A percentile compares a stretch with the other conserved stretches of the same genome.
These are phyloP conservation scores for Drosophila testacea DNA, from an alignment of 2,888 invertebrate genomes.

Conservation along the genomic window DNA sequence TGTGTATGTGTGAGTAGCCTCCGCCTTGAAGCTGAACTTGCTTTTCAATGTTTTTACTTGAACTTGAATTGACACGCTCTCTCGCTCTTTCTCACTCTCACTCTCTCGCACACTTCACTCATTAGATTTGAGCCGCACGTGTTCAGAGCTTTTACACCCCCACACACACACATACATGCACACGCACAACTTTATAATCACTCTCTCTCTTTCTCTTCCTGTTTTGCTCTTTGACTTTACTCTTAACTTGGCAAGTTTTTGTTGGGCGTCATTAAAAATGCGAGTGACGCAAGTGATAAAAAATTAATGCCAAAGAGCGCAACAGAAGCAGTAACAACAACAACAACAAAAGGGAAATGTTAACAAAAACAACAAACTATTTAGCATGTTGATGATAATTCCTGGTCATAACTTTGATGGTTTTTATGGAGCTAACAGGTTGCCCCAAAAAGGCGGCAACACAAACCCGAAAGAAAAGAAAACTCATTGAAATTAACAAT, in stretches of 20 bases:
- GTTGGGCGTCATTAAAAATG: constrained; percentile 68
- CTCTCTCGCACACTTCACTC: constrained; percentile 25
- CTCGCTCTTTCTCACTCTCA: constrained; percentile 20
- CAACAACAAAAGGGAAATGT: constrained; percentile 2
- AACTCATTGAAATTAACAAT: constrained; percentile 16
- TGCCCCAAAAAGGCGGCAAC: constrained; percentile 48
- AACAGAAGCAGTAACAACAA: constrained; percentile 26
- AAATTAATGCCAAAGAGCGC: constrained; percentile 64
- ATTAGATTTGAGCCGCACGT: constrained; percentile 51
- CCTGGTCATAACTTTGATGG: constrained; percentile 42
- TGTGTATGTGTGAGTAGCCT: constrained; percentile 36
- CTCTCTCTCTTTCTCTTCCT: constrained; percentile 23
- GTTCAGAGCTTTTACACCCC: constrained; percentile 53
- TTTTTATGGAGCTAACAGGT: constrained; percentile 60
- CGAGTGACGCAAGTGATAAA: constrained; percentile 80
- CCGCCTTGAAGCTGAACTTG: constrained; percentile 78
- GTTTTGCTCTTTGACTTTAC: constrained; percentile 29
- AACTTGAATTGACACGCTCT: constrained; percentile 67
- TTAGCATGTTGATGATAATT: constrained; percentile 54
- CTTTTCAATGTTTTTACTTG: constrained; percentile 78
- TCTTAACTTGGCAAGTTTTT: constrained; percentile 17
- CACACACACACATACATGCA: constrained; percentile 26
- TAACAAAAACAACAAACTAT: constrained; percentile 43
- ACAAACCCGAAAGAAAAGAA: constrained; percentile 24
- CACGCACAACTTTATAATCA: background rate